These are phyloP conservation scores for Frankliniella intonsa DNA, from an alignment of 2,888 invertebrate species.

Conservation along the genomic window DNA sequence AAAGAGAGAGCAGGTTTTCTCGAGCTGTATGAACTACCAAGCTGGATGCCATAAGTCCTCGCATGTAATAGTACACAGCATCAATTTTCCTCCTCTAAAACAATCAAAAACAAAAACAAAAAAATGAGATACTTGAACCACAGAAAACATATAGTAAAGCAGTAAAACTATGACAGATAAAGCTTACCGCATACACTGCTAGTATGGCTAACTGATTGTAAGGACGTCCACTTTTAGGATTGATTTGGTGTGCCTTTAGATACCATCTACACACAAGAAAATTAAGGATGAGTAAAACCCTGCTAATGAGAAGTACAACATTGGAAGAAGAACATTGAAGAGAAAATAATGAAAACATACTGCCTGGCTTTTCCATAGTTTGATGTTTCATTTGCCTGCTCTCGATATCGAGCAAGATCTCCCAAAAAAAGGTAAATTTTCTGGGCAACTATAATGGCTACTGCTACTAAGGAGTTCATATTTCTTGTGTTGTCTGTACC, in stretches of 20 bases:
- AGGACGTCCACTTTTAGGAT: constrained; percentile 91
- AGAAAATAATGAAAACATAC: constrained; percentile 47
- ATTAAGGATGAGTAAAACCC: constrained; percentile 27
- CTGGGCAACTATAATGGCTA: constrained; percentile 80
- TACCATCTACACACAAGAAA: constrained; percentile 65
- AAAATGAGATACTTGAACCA: constrained; percentile 26
- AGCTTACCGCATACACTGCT: constrained; percentile 72
- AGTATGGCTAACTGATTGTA: constrained; percentile 92
- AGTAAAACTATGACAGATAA: constrained; percentile 29
- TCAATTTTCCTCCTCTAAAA: constrained; percentile 85
- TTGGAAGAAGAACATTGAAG: constrained; percentile 1
- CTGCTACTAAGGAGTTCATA: constrained; percentile 58
- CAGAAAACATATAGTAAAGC: constrained; percentile 28
- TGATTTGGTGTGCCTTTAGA: constrained; percentile 85
- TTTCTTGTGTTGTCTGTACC: constrained; percentile 42
- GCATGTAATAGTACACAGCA: constrained; percentile 95
- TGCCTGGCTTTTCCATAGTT: constrained; percentile 75
- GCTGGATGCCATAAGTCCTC: constrained; percentile 90
- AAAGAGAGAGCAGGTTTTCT: constrained; percentile 79
- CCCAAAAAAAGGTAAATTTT: constrained; percentile 85
- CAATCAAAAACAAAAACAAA: constrained; percentile 37
- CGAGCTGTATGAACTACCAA: constrained; percentile 81
- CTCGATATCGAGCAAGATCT: constrained; percentile 86
- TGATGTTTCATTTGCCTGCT: constrained; percentile 72
- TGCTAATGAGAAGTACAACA: neutral